These are phyloP conservation scores for Mandrillus leucophaeus DNA, from an alignment of 2,113 vertebrate genomes.

Conservation along the genomic window DNA sequence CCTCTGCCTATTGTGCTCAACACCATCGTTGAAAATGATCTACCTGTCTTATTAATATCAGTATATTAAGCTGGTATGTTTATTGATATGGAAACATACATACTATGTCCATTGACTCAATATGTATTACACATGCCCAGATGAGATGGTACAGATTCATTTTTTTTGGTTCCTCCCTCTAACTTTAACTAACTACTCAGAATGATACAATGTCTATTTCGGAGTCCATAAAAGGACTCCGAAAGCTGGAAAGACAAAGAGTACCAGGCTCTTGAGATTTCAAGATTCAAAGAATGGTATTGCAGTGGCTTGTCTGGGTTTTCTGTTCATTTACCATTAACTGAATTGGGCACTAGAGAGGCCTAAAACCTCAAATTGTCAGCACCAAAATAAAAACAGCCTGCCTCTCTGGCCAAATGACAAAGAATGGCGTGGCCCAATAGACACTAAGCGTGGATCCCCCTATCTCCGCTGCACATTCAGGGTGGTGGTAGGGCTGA, in stretches of 20 bases:
- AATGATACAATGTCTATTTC: not conserved
- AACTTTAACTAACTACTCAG: not conserved
- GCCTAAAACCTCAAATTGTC: fast-evolving
- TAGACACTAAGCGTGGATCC: fast-evolving
- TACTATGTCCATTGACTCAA: not conserved
- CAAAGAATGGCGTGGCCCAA: not conserved
- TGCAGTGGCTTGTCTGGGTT: not conserved
- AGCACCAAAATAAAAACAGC: not conserved
- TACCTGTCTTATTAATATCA: not conserved
- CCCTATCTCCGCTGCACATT: fast-evolving
- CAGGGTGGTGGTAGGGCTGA: not conserved
- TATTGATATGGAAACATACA: not conserved
- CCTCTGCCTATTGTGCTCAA: not conserved
- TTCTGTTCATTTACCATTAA: not conserved
- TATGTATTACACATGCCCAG: not conserved
- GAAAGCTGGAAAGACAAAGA: not conserved
- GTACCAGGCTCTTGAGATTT: not conserved
- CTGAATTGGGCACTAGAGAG: not conserved
- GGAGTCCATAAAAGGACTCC: not conserved
- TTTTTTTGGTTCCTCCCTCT: not conserved
- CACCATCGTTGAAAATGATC: not conserved
- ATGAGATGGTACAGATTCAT: not conserved
- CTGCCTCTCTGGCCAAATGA: not conserved
- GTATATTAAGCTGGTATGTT: not conserved
- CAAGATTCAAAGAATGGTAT: not conserved